Evolutionary conservation across 2,113 vertebrate genomes (phyloP), one percentile per base, ranked within the genome.

Genomic region (Pampusana beccarii): DNA sequence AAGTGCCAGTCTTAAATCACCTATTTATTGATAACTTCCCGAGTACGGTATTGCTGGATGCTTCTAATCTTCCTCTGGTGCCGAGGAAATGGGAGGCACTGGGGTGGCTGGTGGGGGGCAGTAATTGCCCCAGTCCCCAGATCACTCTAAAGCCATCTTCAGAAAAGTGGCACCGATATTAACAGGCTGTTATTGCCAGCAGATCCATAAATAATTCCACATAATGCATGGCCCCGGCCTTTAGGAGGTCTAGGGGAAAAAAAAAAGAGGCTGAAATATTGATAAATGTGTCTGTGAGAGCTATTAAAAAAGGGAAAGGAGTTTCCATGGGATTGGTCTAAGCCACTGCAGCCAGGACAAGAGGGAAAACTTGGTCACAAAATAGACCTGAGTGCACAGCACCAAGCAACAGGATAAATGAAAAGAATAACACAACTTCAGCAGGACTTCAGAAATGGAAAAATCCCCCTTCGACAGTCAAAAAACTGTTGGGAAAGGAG

Each of bases 201-300:
- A 60, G 65, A 90, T 38, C 93, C 93, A 95, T 96, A 53, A 96
- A 94, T 94, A 94, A 97, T 88, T 78, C 93, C 77, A n/a, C 56
- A 13, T 58, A 72, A 88, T 75, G 79, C 65, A 2, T 13, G 71
- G 48, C 64, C 75, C 56, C 0, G 0, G 86, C 84, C 80, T 90
- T 93, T 50, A 14, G 78, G 28, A 91, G 34, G 92, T 67, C 96
- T 51, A 51, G 13, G 50, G 70, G 36, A 40, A 61, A 24, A 85
- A n/a, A 2, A 46, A 19, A 0, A 24, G 91, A 91, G 80, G 56
- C 75, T 85, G 80, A 58, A 70, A 64, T 88, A 93, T 87, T 82
- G 95, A 95, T 50, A 29, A 58, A 91, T 96, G 80, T 69, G 84
- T 94, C 90, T 92, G 89, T 53, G 46, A 80, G 73, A 86, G 73